Percentiles rank a stretch among this genome's conserved stretches.
phyloP scores from a whole-genome alignment of 2,113 vertebrate species.

The Micromys minutus region DNA sequence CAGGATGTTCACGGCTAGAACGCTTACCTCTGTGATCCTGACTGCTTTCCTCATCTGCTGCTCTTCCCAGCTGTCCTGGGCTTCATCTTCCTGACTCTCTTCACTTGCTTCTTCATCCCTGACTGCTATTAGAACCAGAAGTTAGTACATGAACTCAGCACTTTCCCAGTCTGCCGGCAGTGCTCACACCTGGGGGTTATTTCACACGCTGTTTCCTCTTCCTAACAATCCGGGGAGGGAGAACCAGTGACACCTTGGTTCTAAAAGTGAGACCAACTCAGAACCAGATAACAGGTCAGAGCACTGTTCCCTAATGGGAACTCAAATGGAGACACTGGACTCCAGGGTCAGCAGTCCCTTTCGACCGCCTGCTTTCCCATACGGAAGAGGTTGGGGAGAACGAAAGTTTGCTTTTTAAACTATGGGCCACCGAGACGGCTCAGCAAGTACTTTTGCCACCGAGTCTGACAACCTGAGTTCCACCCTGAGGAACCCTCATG shows the following conservation, averaged over 20 bases:
- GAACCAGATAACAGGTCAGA: background rate
- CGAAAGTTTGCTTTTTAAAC: background rate
- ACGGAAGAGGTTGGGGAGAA: background rate
- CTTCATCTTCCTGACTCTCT: conserved; percentile 86
- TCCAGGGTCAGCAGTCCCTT: background rate
- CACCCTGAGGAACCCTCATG: too few relatives aligned
- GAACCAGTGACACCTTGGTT: background rate
- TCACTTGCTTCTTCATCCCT: conserved; percentile 79
- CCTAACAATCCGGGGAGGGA: background rate
- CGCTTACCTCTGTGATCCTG: conserved; percentile 87
- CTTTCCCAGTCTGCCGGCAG: background rate
- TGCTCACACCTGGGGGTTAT: background rate
- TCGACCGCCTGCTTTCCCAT: background rate
- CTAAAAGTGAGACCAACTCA: background rate
- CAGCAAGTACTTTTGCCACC: background rate
- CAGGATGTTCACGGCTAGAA: background rate
- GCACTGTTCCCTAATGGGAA: background rate
- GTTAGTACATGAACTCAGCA: background rate
- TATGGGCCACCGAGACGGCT: background rate
- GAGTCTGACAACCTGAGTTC: background rate
- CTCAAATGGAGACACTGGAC: background rate
- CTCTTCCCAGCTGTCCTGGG: conserved; percentile 91
- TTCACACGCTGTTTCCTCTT: background rate
- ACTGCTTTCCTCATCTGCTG: conserved; percentile 94
- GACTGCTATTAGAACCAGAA: conserved; percentile 78